Conservation (phyloP, 2,888 invertebrate genomes). For the Latheticus oryzae region DNA sequence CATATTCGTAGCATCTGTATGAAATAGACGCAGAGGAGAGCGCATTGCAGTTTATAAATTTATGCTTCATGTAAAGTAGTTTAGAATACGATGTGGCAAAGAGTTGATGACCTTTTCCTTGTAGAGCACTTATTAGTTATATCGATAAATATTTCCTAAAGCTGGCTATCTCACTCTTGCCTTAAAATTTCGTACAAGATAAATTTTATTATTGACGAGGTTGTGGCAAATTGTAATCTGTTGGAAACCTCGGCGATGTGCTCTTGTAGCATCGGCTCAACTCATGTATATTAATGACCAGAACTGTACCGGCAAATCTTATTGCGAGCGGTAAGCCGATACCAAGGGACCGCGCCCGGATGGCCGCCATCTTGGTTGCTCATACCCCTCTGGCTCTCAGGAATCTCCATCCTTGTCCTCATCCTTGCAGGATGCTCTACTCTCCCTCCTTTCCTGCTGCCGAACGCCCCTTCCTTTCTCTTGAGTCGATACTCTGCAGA, state of each 20-base stretch:
- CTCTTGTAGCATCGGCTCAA: conserved; percentile 49
- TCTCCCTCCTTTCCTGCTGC: conserved; percentile 43
- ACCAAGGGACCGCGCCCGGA: conserved; percentile 63
- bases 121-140: conserved; percentile 27
- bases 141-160: conserved; percentile 13
- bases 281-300: conserved; percentile 66
- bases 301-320: conserved; percentile 65
- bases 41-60: conserved; percentile 31
- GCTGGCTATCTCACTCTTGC: neutral
- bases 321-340: conserved; percentile 65
- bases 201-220: conserved; percentile 36
- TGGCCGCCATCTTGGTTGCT: conserved; percentile 63
- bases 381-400: conserved; percentile 54
- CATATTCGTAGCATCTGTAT: too few species aligned
- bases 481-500: conserved; percentile 65
- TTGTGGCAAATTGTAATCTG: conserved; percentile 33
- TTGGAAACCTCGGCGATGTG: conserved; percentile 41
- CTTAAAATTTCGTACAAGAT: conserved; percentile 22
- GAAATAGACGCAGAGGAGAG: conserved; percentile 9
- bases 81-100: conserved; percentile 37
- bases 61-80: conserved; percentile 35
- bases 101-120: conserved; percentile 26
- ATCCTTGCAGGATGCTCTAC: conserved; percentile 50
- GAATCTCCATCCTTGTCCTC: conserved; percentile 56
- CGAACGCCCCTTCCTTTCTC: conserved; percentile 58